A percentile compares a stretch with the other conserved stretches of the same genome.
phyloP scores from a whole-genome alignment of 2,797 vertebrate genomes.

The Huso huso region DNA sequence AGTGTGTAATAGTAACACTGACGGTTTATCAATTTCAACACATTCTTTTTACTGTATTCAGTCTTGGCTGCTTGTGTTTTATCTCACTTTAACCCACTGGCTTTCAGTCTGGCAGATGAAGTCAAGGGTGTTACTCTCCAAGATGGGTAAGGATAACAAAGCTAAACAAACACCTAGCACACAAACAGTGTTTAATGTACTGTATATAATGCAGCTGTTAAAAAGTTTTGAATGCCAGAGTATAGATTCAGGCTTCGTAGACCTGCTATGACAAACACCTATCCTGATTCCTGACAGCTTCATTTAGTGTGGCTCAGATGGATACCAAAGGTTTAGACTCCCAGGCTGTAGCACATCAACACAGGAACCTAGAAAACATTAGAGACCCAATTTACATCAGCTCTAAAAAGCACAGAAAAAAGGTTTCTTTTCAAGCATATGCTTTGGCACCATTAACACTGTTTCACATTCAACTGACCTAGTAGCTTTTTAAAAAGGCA shows the following conservation, averaged over 20 bases:
- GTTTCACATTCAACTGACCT: slow-evolving; percentile 39
- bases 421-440: slow-evolving; percentile 27
- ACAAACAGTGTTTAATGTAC: slow-evolving; percentile 66
- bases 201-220: slow-evolving; percentile 76
- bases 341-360: slow-evolving; percentile 63
- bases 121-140: slow-evolving; percentile 13
- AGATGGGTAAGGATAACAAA: slow-evolving; percentile 48
- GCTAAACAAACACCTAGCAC: slow-evolving; percentile 48
- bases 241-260: slow-evolving; percentile 55
- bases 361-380: slow-evolving; percentile 55
- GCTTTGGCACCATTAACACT: slow-evolving; percentile 35
- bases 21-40: no score
- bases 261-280: slow-evolving; percentile 56
- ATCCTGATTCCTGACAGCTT: slow-evolving; percentile 50
- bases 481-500: slow-evolving; percentile 16
- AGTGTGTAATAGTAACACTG: no score
- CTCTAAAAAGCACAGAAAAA: slow-evolving; percentile 31
- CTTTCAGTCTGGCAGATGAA: background rate
- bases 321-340: slow-evolving; percentile 55
- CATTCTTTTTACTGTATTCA: no score
- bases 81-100: slow-evolving; percentile 28
- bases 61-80: slow-evolving; percentile 16
- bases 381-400: slow-evolving; percentile 30
- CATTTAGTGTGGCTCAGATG: slow-evolving; percentile 51
- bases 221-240: slow-evolving; percentile 60